Conservation (phyloP, 1,140 invertebrate genomes). For the Papilio dardanus region DNA sequence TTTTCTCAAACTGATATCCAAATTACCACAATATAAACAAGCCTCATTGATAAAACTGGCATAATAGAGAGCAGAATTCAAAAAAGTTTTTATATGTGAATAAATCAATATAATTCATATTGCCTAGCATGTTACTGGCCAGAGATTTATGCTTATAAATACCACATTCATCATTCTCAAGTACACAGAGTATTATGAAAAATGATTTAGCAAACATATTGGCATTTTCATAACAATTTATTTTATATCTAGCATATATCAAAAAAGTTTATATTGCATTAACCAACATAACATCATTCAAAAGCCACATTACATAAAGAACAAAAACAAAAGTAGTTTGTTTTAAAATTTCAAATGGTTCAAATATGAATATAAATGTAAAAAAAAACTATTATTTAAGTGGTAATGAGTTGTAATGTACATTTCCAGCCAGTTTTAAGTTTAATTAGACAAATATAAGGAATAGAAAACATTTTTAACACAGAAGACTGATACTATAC, state of each 20-base stretch:
- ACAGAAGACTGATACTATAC: no score
- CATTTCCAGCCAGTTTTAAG: no score
- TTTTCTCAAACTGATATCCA: no score
- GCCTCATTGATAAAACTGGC: no score
- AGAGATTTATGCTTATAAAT: constrained; percentile 15
- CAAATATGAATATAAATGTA: no score
- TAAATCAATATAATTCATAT: constrained; percentile 5
- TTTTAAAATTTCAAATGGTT: no score
- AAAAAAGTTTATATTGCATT: background rate
- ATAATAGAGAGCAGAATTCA: background rate
- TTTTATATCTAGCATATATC: background rate
- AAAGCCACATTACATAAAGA: background rate
- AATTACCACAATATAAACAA: no score
- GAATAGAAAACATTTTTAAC: no score
- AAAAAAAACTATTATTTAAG: no score
- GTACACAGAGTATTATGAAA: constrained; percentile 16
- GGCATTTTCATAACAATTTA: background rate
- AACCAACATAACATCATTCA: background rate
- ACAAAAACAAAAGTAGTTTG: no score
- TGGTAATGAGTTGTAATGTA: no score
- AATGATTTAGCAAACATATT: background rate
- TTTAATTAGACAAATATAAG: no score
- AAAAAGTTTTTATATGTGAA: background rate
- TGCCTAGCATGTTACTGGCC: background rate
- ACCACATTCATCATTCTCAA: constrained; percentile 32